phyloP scores from a whole-genome alignment of 2,797 vertebrate species.

The Chiloscyllium punctatum region DNA sequence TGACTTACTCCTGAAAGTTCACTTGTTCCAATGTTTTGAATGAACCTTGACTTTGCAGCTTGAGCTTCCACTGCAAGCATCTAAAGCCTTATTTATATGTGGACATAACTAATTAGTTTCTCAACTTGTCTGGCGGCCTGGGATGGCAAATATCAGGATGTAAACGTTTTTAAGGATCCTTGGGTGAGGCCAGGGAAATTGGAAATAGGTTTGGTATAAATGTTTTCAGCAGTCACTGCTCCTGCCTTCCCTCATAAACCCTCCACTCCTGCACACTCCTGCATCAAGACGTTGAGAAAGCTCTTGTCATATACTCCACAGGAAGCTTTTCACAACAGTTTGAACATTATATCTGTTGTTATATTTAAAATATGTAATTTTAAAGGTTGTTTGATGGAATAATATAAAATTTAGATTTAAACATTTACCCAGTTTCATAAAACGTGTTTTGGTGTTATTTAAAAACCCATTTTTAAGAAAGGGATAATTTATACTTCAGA shows the following conservation, averaged over 20 bases:
- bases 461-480: not conserved
- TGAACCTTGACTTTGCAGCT: not conserved
- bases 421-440: not conserved
- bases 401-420: not conserved
- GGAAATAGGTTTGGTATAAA: not conserved
- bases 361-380: not conserved
- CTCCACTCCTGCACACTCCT: no score
- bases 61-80: not conserved
- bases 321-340: not conserved
- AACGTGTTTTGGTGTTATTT: not conserved
- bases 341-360: not conserved
- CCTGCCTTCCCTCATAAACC: not conserved
- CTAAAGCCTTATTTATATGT: not conserved
- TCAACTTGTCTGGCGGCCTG: no score
- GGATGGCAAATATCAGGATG: not conserved
- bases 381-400: not conserved
- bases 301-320: not conserved
- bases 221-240: not conserved
- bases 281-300: not conserved
- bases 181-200: not conserved
- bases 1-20: not conserved
- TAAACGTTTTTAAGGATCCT: not conserved
- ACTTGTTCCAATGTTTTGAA: not conserved
- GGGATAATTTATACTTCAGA: not conserved
- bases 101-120: not conserved